Conservation (phyloP, 2,888 invertebrate species). For the Agrilus biguttatus region DNA sequence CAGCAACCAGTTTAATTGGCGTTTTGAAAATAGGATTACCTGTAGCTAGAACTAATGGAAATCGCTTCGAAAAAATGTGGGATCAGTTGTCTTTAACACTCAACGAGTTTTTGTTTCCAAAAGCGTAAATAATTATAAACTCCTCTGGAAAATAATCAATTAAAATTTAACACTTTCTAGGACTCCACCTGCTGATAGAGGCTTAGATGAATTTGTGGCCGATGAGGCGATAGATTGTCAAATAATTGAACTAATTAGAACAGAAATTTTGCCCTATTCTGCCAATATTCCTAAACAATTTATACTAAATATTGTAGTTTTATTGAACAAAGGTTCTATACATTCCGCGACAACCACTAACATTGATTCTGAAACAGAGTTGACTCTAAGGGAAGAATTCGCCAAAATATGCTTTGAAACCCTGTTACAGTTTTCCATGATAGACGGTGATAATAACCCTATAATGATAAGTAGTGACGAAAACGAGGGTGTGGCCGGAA, state of each 20-base stretch:
- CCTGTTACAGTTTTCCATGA: slow-evolving; percentile 78
- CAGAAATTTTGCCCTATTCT: slow-evolving; percentile 70
- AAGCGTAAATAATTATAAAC: slow-evolving; percentile 36
- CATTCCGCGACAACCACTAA: slow-evolving; percentile 55
- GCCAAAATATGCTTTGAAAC: slow-evolving; percentile 95
- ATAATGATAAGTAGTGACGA: slow-evolving; percentile 30
- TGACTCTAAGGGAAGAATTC: slow-evolving; percentile 83
- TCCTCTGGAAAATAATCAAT: background rate
- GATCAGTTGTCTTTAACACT: slow-evolving; percentile 69
- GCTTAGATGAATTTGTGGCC: slow-evolving; percentile 42
- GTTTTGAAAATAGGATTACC: slow-evolving; percentile 76
- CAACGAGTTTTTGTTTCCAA: slow-evolving; percentile 84
- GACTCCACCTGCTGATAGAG: slow-evolving; percentile 39
- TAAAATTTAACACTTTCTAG: slow-evolving; percentile 20
- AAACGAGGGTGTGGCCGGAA: slow-evolving; percentile 48
- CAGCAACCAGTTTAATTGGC: slow-evolving; percentile 59
- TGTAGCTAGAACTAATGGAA: slow-evolving; percentile 65
- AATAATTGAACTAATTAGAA: slow-evolving; percentile 66
- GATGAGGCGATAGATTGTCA: slow-evolving; percentile 74
- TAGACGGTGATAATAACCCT: slow-evolving; percentile 50
- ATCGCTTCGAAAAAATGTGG: slow-evolving; percentile 70
- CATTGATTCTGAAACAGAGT: slow-evolving; percentile 64
- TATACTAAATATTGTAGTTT: slow-evolving; percentile 65
- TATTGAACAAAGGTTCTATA: slow-evolving; percentile 76
- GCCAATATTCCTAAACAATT: slow-evolving; percentile 66